Evolutionary conservation across 2,113 vertebrate species (phyloP).

Genomic region (Syrrhaptes paradoxus): DNA sequence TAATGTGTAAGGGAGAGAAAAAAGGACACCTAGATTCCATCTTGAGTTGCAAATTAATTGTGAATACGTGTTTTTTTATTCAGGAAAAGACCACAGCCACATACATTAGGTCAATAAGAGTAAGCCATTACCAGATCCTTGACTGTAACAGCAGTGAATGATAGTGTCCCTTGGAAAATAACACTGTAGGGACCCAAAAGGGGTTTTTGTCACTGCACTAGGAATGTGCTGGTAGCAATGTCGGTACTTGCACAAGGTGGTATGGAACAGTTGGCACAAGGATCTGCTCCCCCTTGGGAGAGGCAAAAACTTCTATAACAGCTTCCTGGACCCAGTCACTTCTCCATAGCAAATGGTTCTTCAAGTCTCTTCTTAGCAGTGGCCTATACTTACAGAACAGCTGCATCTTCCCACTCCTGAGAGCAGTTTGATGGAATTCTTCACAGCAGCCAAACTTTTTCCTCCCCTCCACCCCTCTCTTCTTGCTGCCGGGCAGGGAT

Average conservation of each 20-base stretch:
- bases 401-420: not conserved
- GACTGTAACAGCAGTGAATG: not conserved
- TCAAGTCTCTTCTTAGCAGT: not conserved
- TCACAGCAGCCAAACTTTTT: not conserved
- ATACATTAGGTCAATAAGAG: not conserved
- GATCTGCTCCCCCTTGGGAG: not conserved
- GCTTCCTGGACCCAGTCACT: not conserved
- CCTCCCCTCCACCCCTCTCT: not conserved
- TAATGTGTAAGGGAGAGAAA: not conserved
- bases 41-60: not conserved
- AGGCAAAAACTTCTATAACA: not conserved
- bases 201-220: not conserved
- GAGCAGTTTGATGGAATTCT: not conserved
- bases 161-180: not conserved
- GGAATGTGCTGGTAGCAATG: not conserved
- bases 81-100: not conserved
- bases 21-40: not conserved
- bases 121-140: not conserved
- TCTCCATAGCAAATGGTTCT: not conserved
- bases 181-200: rapidly evolving
- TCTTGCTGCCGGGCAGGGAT: not conserved
- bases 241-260: not conserved
- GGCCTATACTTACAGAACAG: not conserved
- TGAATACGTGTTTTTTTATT: not conserved
- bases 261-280: not conserved